These are phyloP conservation scores for Calameuta idolon DNA, from an alignment of 2,888 invertebrate genomes.

Conservation along the genomic window DNA sequence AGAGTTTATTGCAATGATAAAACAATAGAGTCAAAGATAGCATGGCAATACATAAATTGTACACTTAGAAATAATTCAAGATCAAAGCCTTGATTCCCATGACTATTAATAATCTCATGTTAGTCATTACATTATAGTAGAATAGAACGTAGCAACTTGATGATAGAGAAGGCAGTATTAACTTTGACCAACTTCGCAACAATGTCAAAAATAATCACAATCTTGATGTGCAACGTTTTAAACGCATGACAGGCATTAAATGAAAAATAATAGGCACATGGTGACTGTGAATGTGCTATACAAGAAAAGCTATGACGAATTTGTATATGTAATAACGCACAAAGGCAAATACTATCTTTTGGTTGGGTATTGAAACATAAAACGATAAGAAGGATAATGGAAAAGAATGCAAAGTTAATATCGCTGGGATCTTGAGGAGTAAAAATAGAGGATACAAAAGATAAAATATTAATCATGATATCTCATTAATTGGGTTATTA, in stretches of 20 bases:
- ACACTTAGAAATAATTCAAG: not conserved
- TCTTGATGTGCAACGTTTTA: not conserved
- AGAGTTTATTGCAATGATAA: not conserved
- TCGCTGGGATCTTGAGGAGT: not conserved
- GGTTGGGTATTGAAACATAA: constrained; percentile 2
- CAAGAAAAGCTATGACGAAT: not conserved
- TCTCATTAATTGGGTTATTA: not conserved
- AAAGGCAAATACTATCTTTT: not conserved
- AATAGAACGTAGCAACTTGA: not conserved
- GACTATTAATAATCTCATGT: not conserved
- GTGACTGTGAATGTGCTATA: not conserved
- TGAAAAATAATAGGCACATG: not conserved
- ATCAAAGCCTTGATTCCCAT: not conserved
- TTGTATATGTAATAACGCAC: not conserved
- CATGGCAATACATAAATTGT: not conserved
- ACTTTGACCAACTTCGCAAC: not conserved
- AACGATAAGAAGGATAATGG: constrained; percentile 8
- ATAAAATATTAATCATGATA: not conserved
- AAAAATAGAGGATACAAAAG: not conserved
- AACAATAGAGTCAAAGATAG: not conserved
- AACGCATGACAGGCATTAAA: not conserved
- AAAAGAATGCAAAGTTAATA: constrained; percentile 8
- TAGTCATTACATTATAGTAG: not conserved
- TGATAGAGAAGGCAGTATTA: not conserved
- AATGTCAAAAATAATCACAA: not conserved